Conservation (phyloP, 2,113 vertebrate species). For the Leptobrachium ailaonicum region DNA sequence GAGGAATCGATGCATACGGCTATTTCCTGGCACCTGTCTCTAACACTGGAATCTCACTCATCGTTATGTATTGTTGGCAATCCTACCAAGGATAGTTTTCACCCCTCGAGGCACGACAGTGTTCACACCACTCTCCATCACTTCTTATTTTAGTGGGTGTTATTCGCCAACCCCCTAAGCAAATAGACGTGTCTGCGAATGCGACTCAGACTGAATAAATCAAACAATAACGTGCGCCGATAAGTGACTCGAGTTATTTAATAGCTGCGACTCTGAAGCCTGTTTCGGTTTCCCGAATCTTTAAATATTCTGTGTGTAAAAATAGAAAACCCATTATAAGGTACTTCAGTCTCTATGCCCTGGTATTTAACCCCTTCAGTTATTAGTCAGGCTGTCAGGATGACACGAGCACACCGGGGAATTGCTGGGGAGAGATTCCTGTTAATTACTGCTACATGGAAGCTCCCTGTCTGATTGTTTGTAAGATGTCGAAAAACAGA, state of each 20-base stretch:
- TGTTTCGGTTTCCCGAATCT: neutral
- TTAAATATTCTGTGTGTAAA: neutral
- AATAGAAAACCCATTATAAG: neutral
- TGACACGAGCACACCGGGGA: neutral
- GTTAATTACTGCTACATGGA: conserved; percentile 13
- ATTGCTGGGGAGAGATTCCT: neutral
- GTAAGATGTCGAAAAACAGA: neutral
- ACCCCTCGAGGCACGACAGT: conserved; percentile 18
- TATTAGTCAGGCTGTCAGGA: conserved; percentile 5
- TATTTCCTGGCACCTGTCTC: too few relatives aligned
- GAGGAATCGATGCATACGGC: too few relatives aligned
- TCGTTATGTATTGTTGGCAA: neutral
- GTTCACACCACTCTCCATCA: conserved; percentile 26
- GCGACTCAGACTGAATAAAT: conserved; percentile 10
- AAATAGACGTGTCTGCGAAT: conserved; percentile 35
- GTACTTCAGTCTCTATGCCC: neutral
- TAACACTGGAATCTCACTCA: neutral
- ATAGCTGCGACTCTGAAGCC: neutral
- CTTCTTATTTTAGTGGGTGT: conserved; percentile 35
- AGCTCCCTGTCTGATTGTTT: neutral
- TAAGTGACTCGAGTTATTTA: neutral
- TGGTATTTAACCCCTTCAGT: conserved; percentile 31
- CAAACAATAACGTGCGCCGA: conserved; percentile 23
- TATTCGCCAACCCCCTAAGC: conserved; percentile 25
- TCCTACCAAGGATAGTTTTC: neutral